Percentiles rank a stretch among this genome's conserved stretches.
Conservation (phyloP, 2,888 invertebrate genomes). For the Saturnia pavonia region DNA sequence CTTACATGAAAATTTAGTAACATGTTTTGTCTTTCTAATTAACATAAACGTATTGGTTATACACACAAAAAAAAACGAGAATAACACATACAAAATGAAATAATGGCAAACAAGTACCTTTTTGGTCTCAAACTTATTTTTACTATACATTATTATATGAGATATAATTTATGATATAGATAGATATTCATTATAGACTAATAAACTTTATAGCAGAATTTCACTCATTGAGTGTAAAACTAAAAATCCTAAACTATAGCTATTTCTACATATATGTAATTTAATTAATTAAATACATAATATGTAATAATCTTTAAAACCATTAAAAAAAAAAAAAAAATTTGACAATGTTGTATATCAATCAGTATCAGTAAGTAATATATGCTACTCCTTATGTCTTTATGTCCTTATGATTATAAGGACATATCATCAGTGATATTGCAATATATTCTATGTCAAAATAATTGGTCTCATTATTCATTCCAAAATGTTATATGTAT, state of each 20-base stretch:
- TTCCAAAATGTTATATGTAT: no score
- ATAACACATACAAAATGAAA: neutral
- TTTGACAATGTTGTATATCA: no score
- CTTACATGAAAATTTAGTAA: no score
- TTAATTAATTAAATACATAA: no score
- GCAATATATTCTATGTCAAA: no score
- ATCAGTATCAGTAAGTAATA: no score
- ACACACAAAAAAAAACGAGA: neutral
- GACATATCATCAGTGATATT: no score
- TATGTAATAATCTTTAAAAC: no score
- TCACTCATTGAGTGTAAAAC: neutral
- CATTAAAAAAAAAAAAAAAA: no score
- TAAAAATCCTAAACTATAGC: neutral
- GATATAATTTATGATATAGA: neutral
- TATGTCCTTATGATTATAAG: no score
- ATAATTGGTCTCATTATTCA: no score
- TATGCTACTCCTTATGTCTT: no score
- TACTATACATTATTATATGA: neutral
- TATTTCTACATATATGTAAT: neutral
- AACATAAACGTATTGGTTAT: neutral
- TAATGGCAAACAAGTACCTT: neutral
- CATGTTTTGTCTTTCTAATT: neutral
- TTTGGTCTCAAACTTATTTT: neutral
- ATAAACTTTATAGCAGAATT: neutral
- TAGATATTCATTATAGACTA: neutral